Evolutionary conservation across 2,888 invertebrate species (phyloP), one percentile per base, ranked within the genome.

Genomic region (Drosophila fungiperda): DNA sequence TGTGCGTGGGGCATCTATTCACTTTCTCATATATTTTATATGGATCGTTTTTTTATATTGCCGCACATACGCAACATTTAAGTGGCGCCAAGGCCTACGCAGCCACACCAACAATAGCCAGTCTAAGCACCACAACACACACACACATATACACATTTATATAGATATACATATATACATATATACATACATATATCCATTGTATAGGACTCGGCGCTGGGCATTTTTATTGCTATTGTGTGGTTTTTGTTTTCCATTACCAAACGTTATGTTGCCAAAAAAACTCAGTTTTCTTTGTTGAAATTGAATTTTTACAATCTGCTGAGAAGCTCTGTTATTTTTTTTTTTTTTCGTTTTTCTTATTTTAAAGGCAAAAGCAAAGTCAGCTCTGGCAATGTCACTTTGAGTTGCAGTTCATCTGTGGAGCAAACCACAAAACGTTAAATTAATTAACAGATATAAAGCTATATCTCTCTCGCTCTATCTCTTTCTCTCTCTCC

Each of bases 31-130:
- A 75, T 68, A 69, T 82, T 82, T 87, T 80, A 87, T 84, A 77
- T 80, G 82, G 80, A 50, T 75, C 61, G 68, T 68, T 69, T 75
- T 76, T 74, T 68, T 69, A 62, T 76, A 76, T 80, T 63, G 72
- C 58, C 38, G 58, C 78, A 68, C 71, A 87, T 88, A 86, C 78
- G 83, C 83, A 80, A 86, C 87, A 84, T 84, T 84, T 81, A 75
- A 79, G 82, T 87, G 89, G 89, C 85, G 85, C 85, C 85, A 87
- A 57, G 58, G 70, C 75, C 76, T 73, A 73, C 52, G 26, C 70
- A 69, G 66, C 74, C 55, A 53, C 64, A 70, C 57, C 68, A 73
- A 71, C 53, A 80, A 80, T 63, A 63, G 52, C 62, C 60, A 57
- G 61, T 60, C 69, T 68, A 73, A 82, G 74, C 73, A 75, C 74